Percentiles rank a stretch among this genome's conserved stretches.
These are phyloP conservation scores for Podarcis siculus DNA, from an alignment of 2,797 vertebrate genomes.

Conservation along the genomic window DNA sequence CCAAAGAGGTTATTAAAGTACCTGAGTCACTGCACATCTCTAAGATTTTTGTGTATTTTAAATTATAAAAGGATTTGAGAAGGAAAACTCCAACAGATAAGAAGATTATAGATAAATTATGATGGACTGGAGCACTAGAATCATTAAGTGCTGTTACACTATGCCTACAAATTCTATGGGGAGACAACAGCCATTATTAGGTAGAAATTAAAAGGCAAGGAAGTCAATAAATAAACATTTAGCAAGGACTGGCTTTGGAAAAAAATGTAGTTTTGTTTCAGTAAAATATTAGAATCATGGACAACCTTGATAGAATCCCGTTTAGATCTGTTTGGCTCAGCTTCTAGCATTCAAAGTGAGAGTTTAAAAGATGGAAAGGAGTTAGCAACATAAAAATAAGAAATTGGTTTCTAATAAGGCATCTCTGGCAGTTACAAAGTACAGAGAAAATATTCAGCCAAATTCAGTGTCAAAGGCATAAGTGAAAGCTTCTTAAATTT, in stretches of 20 bases:
- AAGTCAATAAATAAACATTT: too few species aligned
- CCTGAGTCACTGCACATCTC: neutral
- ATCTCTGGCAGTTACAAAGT: neutral
- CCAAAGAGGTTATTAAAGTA: neutral
- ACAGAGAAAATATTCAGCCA: neutral
- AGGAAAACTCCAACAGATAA: neutral
- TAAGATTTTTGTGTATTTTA: neutral
- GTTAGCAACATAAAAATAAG: neutral
- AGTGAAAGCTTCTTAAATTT: constrained; percentile 34
- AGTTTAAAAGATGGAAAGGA: neutral
- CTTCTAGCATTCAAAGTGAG: neutral
- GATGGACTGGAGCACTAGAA: neutral
- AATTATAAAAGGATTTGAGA: neutral
- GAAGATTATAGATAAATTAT: neutral
- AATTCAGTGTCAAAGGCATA: neutral
- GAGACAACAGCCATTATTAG: too few species aligned
- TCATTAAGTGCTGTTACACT: neutral
- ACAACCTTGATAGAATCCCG: neutral
- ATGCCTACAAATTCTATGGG: too few species aligned
- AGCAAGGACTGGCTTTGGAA: too few species aligned
- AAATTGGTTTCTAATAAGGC: neutral
- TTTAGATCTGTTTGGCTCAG: neutral
- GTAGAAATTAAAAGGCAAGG: too few species aligned
- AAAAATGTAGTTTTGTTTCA: neutral
- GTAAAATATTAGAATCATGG: neutral